Percentiles rank a stretch among this genome's conserved stretches.
Conservation (phyloP, 2,797 vertebrate genomes). For the Cichlasoma orientale region DNA sequence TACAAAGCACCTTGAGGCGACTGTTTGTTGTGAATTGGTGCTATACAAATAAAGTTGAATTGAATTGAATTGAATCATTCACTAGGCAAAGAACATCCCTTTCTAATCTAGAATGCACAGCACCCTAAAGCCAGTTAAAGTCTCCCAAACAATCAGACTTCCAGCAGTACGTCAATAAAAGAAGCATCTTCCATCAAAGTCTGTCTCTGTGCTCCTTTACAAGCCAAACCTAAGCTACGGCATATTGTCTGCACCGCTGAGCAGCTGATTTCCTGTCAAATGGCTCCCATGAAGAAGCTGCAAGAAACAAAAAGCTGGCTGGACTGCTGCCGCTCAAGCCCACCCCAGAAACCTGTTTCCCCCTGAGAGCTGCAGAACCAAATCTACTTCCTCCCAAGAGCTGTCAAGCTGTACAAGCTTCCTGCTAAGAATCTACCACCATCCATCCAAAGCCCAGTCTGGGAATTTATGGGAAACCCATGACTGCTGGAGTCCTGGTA, state of each 20-base stretch:
- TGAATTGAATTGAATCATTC: too few species aligned
- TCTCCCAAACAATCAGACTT: neutral
- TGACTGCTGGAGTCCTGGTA: neutral
- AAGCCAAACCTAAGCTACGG: neutral
- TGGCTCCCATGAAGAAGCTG: constrained; percentile 2
- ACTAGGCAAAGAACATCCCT: neutral
- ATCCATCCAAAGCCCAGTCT: neutral
- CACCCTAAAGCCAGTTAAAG: neutral
- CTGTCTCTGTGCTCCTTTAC: neutral
- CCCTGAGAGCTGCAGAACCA: neutral
- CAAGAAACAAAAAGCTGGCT: neutral
- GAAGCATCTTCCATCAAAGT: neutral
- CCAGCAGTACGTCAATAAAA: neutral
- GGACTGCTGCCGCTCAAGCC: constrained; percentile 15
- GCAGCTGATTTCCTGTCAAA: constrained; percentile 23
- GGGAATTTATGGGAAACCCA: neutral
- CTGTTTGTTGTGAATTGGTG: too few species aligned
- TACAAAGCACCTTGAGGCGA: too few species aligned
- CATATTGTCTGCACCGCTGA: constrained; percentile 2
- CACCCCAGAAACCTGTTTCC: neutral
- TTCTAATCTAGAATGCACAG: neutral
- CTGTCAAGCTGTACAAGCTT: constrained; percentile 12
- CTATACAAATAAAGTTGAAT: too few species aligned
- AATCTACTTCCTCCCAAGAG: constrained; percentile 12
- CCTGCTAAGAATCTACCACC: neutral